Evolutionary conservation across 2,888 invertebrate genomes (phyloP).

Genomic region (Dryadula phaetusa): DNA sequence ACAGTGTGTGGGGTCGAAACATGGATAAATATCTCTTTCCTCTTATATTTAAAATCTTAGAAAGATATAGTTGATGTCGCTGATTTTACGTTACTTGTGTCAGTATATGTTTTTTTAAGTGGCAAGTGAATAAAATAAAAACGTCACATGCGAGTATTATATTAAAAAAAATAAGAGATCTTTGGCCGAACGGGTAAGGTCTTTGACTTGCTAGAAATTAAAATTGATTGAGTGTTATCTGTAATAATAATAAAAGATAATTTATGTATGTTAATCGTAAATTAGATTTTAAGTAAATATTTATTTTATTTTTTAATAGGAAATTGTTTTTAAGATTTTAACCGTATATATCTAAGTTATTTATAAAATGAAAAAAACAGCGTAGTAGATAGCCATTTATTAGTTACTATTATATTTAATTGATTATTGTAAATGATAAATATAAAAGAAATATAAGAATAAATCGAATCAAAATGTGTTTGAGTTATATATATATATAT

Average conservation of each 20-base stretch:
- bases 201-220: not conserved
- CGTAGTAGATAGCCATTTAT: no score
- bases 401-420: no score
- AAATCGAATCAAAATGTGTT: no score
- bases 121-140: not conserved
- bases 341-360: not conserved
- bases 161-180: not conserved
- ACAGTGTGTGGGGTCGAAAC: slow-evolving; percentile 54
- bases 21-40: slow-evolving; percentile 56
- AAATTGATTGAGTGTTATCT: not conserved
- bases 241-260: not conserved
- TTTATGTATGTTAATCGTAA: not conserved
- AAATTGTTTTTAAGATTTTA: not conserved
- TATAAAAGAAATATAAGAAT: no score
- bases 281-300: not conserved
- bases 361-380: no score
- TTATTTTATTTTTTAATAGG: not conserved
- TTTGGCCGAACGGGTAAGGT: slow-evolving; percentile 1
- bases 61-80: slow-evolving; percentile 37
- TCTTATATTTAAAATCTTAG: slow-evolving; percentile 47
- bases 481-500: no score
- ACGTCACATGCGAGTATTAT: not conserved
- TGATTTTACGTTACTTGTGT: not conserved
- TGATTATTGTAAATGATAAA: no score
- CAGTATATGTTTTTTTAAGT: not conserved